Percentiles rank a stretch among this genome's conserved stretches.
These are phyloP conservation scores for Eremobia ochroleuca DNA, from an alignment of 2,888 invertebrate species.

Conservation along the genomic window DNA sequence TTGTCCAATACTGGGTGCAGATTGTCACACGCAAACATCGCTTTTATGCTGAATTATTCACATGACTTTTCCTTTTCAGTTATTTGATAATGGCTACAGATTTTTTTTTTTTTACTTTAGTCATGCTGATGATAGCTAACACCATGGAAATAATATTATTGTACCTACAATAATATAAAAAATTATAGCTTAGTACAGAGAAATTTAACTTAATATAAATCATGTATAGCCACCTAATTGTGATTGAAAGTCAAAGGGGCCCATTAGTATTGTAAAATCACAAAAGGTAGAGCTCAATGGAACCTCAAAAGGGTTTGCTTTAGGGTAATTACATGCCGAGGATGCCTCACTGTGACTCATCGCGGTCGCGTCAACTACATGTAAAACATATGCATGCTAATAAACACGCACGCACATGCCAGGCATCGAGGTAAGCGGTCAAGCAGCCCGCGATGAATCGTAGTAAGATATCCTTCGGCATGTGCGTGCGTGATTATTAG, in stretches of 20 bases:
- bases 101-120: neutral
- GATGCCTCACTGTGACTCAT: neutral
- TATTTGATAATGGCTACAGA: neutral
- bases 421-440: neutral
- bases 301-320: conserved; percentile 1
- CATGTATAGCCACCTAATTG: neutral
- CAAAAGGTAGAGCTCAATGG: neutral
- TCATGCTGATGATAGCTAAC: neutral
- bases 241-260: neutral
- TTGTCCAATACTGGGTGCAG: neutral
- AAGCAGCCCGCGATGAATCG: neutral
- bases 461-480: neutral
- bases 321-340: too few relatives aligned
- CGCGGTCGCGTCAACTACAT: neutral
- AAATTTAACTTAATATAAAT: neutral
- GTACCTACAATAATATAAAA: neutral
- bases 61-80: too few relatives aligned
- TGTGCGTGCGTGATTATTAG: too few relatives aligned
- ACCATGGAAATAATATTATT: neutral
- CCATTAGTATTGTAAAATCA: neutral
- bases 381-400: neutral
- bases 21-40: too few relatives aligned
- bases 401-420: neutral
- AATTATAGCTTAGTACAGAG: neutral
- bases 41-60: too few relatives aligned